These are phyloP conservation scores for Candoia aspera DNA, from an alignment of 2,113 vertebrate genomes.

Conservation along the genomic window DNA sequence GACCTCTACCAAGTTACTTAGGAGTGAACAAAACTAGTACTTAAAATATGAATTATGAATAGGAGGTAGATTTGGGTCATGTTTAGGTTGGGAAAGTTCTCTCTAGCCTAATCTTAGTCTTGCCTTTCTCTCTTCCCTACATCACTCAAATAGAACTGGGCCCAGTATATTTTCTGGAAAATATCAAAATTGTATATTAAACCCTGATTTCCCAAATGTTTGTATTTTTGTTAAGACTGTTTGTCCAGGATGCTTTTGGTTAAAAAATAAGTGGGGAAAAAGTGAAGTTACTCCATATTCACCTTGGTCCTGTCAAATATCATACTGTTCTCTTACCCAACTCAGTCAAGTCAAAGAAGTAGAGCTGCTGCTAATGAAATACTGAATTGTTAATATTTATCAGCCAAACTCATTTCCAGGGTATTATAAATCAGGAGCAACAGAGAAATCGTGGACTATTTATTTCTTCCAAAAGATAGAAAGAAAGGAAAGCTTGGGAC, in stretches of 20 bases:
- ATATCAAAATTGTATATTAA: not conserved
- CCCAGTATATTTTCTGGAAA: not conserved
- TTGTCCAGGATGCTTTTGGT: not conserved
- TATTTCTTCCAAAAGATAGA: not conserved
- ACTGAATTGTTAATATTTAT: not conserved
- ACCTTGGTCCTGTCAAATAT: not conserved
- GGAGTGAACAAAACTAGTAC: not conserved
- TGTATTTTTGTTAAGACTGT: not conserved
- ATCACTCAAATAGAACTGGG: not conserved
- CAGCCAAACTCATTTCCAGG: not conserved
- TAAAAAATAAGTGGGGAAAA: not conserved
- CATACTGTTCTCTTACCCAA: not conserved
- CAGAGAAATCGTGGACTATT: no score
- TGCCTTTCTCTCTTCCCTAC: not conserved
- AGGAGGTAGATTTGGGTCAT: not conserved
- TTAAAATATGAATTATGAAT: not conserved
- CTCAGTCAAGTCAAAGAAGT: fast-evolving
- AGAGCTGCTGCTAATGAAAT: not conserved
- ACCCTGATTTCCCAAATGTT: not conserved
- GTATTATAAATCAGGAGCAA: not conserved
- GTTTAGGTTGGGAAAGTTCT: not conserved
- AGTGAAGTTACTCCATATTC: not conserved
- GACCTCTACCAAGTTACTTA: not conserved
- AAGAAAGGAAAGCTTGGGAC: not conserved
- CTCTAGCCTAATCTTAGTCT: not conserved